These are phyloP conservation scores for Cyanoramphus novaezelandiae DNA, from an alignment of 2,113 vertebrate genomes.

Conservation along the genomic window DNA sequence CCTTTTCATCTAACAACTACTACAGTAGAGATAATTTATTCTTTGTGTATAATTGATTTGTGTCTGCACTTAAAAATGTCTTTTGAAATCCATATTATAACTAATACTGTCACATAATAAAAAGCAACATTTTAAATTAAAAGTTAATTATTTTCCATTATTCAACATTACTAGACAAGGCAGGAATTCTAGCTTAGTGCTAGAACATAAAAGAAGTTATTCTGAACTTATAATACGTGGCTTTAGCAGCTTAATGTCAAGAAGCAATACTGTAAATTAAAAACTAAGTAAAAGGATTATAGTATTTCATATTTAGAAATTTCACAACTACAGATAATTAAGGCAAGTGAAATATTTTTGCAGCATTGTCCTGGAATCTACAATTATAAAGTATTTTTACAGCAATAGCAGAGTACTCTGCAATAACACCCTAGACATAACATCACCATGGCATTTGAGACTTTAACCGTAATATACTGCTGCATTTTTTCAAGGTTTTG, in stretches of 20 bases:
- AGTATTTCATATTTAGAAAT: neutral
- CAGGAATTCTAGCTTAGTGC: constrained; percentile 42
- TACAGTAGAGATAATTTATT: constrained; percentile 56
- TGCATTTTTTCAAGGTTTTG: neutral
- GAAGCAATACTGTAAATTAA: constrained; percentile 47
- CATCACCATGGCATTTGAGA: neutral
- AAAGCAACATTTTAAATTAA: constrained; percentile 67
- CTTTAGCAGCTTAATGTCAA: constrained; percentile 63
- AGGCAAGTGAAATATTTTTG: neutral
- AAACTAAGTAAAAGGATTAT: constrained; percentile 48
- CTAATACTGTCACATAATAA: constrained; percentile 63
- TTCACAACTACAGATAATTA: constrained; percentile 4
- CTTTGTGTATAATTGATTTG: constrained; percentile 70
- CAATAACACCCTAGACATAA: neutral
- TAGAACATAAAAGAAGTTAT: constrained; percentile 58
- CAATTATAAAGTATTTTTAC: neutral
- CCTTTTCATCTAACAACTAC: constrained; percentile 51
- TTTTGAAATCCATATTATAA: constrained; percentile 70
- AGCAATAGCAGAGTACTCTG: neutral
- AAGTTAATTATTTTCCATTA: constrained; percentile 75
- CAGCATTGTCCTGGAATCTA: neutral
- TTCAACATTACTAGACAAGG: constrained; percentile 62
- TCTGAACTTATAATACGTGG: constrained; percentile 56
- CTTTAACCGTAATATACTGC: neutral
- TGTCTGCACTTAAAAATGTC: constrained; percentile 62